Conservation (phyloP, 2,888 invertebrate species). For the Fragum sueziense region DNA sequence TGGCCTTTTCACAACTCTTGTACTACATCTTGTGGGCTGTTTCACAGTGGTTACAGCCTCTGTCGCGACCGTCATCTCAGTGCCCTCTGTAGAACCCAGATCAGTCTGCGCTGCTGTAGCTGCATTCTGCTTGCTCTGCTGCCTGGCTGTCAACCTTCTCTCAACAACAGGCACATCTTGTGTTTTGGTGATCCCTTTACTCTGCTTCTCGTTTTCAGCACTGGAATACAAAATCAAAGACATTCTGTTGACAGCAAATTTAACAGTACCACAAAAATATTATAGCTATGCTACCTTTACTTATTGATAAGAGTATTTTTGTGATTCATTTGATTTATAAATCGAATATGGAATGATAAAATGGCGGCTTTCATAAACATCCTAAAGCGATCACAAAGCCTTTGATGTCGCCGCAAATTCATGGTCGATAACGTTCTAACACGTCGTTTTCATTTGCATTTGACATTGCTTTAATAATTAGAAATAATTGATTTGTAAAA, state of each 20-base stretch:
- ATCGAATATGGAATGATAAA: too few species aligned
- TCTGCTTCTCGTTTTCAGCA: not conserved
- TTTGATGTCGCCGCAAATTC: not conserved
- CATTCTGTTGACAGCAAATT: too few species aligned
- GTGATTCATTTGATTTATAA: too few species aligned
- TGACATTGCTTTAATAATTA: too few species aligned
- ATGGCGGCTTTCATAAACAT: slow-evolving; percentile 23
- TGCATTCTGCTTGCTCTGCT: slow-evolving; percentile 55
- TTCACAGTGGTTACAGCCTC: slow-evolving; percentile 24
- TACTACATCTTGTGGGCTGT: slow-evolving; percentile 67
- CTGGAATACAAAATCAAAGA: not conserved
- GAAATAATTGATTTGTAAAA: too few species aligned
- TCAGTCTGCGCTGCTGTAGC: slow-evolving; percentile 14
- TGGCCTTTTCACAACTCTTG: slow-evolving; percentile 67
- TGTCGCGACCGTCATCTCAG: slow-evolving; percentile 14
- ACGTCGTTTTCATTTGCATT: too few species aligned
- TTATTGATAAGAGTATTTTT: too few species aligned
- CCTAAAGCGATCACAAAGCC: not conserved
- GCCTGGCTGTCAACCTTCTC: slow-evolving; percentile 50
- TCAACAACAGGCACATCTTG: slow-evolving; percentile 15
- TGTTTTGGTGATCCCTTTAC: not conserved
- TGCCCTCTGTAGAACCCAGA: slow-evolving; percentile 15
- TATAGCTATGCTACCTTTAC: not conserved
- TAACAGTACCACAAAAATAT: too few species aligned
- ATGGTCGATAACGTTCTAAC: too few species aligned